Conservation (phyloP, 2,888 invertebrate species). For the Peribatodes rhomboidaria region DNA sequence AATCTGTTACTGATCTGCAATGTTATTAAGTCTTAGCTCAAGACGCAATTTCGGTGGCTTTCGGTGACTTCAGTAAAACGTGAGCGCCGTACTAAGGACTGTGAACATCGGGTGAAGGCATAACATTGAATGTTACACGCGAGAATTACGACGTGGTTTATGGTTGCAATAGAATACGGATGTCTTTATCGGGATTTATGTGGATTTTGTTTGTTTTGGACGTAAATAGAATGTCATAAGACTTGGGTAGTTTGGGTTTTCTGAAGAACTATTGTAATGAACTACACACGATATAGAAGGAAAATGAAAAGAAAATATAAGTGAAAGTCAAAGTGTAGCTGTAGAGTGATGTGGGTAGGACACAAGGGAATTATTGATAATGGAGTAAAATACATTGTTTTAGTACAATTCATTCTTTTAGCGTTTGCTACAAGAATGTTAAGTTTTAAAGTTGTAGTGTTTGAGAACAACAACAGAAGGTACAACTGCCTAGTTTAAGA, state of each 20-base stretch:
- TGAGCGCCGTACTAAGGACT: conserved; percentile 28
- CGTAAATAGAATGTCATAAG: conserved; percentile 1
- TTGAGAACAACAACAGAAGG: too few species aligned
- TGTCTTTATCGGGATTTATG: conserved; percentile 25
- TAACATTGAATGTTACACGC: conserved; percentile 31
- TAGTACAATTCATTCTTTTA: too few species aligned
- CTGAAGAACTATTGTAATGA: background rate
- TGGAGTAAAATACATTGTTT: too few species aligned
- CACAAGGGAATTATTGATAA: too few species aligned
- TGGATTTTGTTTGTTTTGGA: conserved; percentile 8
- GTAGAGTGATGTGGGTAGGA: too few species aligned
- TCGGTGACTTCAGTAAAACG: conserved; percentile 32
- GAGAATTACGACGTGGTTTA: conserved; percentile 26
- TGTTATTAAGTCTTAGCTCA: conserved; percentile 36
- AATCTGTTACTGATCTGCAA: too few species aligned
- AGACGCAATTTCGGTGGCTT: conserved; percentile 38
- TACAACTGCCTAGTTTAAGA: too few species aligned
- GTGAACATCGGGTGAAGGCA: conserved; percentile 9
- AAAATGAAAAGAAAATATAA: too few species aligned
- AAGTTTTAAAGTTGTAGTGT: too few species aligned
- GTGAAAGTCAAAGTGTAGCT: too few species aligned
- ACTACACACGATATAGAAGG: too few species aligned
- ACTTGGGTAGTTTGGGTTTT: background rate
- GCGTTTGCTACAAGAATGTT: too few species aligned
- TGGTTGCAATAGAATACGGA: conserved; percentile 19